Conservation (phyloP, 2,797 vertebrate genomes). For the Sebastes iracundus region DNA sequence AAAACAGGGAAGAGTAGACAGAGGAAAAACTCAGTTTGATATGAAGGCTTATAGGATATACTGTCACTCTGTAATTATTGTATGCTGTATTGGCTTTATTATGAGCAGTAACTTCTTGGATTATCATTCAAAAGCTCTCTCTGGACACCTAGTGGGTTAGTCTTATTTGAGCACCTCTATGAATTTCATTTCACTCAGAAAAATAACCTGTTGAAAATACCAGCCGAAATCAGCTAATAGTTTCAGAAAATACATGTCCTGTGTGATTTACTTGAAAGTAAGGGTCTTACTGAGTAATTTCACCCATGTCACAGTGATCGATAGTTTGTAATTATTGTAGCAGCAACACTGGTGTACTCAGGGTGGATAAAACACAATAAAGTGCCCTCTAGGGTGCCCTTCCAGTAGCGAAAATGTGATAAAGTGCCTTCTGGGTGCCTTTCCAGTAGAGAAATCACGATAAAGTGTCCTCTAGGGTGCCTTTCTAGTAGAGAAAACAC, state of each 20-base stretch:
- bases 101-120: not conserved
- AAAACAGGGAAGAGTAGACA: conserved; percentile 1
- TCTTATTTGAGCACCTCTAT: not conserved
- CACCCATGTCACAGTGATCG: conserved; percentile 3
- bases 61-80: not conserved
- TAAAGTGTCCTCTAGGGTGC: too few species aligned
- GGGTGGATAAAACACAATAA: not conserved
- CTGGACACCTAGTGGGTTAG: not conserved
- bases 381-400: not conserved
- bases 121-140: not conserved
- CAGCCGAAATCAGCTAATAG: not conserved
- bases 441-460: too few species aligned
- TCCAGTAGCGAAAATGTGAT: too few species aligned
- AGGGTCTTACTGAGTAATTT: not conserved
- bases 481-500: too few species aligned
- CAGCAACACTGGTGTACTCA: not conserved
- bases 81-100: not conserved
- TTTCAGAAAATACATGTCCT: not conserved
- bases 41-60: not conserved
- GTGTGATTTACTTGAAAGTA: not conserved
- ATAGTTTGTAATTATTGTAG: not conserved
- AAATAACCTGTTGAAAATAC: not conserved
- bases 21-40: conserved; percentile 13
- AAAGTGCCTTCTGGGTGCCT: too few species aligned
- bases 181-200: not conserved